phyloP scores from a whole-genome alignment of 2,888 invertebrate species.

The Hypselothyrea guttata region DNA sequence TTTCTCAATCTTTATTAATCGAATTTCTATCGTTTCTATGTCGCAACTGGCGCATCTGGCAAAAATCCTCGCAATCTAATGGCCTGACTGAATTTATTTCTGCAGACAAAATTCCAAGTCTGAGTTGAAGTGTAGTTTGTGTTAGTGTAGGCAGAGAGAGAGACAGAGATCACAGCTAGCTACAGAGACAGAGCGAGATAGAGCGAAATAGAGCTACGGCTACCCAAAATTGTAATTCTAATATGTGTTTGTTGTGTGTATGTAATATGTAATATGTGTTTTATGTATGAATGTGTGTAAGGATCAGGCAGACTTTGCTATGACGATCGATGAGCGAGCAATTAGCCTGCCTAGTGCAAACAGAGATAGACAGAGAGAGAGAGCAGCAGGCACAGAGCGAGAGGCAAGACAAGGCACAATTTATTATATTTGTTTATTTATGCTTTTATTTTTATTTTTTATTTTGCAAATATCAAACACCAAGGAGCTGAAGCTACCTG shows the following conservation, averaged over 20 bases:
- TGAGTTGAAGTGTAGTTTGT: conserved; percentile 55
- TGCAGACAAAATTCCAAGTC: conserved; percentile 60
- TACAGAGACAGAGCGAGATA: conserved; percentile 32
- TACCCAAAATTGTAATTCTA: conserved; percentile 15
- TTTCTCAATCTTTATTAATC: conserved; percentile 49
- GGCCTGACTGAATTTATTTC: conserved; percentile 26
- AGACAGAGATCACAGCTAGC: conserved; percentile 9
- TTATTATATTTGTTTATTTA: conserved; percentile 9
- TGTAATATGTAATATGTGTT: conserved; percentile 19
- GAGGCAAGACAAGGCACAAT: conserved; percentile 29
- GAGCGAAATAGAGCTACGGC: conserved; percentile 28
- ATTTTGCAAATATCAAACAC: conserved; percentile 79
- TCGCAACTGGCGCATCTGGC: conserved; percentile 52
- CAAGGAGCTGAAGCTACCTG: conserved; percentile 65
- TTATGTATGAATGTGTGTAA: conserved; percentile 34
- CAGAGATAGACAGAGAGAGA: conserved; percentile 13
- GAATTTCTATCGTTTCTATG: conserved; percentile 63
- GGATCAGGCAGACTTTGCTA: background rate
- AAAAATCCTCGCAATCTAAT: conserved; percentile 2
- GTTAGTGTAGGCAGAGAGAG: conserved; percentile 23
- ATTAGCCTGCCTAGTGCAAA: conserved; percentile 8
- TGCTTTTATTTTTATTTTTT: background rate
- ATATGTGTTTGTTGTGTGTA: conserved; percentile 6
- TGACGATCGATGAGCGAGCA: conserved; percentile 40
- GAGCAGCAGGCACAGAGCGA: conserved; percentile 33